Evolutionary conservation across 2,888 invertebrate genomes (phyloP).

Genomic region (Sphaerophoria rueppellii): DNA sequence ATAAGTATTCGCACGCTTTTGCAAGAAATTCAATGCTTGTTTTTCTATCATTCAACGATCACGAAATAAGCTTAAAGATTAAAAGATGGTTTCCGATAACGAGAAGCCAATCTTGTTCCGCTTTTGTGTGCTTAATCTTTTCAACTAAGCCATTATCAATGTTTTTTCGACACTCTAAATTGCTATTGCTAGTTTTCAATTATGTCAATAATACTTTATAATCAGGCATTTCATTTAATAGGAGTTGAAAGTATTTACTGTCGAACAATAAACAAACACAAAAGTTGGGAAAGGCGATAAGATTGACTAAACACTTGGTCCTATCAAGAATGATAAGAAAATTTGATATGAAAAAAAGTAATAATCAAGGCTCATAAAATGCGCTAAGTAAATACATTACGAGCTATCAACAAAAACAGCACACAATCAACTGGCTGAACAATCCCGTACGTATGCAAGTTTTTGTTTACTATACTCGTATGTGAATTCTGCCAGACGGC

Average conservation of each 20-base stretch:
- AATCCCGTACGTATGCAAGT: background rate
- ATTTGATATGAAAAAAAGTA: background rate
- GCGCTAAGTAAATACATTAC: background rate
- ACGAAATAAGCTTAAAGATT: too few relatives aligned
- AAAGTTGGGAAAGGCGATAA: background rate
- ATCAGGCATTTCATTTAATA: background rate
- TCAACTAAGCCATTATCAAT: too few relatives aligned
- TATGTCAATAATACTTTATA: background rate
- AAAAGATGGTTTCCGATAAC: too few relatives aligned
- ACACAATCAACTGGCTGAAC: background rate
- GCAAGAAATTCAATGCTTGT: too few relatives aligned
- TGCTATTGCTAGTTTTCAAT: too few relatives aligned
- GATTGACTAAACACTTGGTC: conserved; percentile 5
- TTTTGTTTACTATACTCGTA: conserved; percentile 20
- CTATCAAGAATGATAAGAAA: conserved; percentile 1
- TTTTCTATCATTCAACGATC: too few relatives aligned
- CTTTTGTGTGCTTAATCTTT: too few relatives aligned
- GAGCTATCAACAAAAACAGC: background rate
- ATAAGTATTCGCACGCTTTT: too few relatives aligned
- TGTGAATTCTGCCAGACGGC: conserved; percentile 1
- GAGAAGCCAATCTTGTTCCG: too few relatives aligned
- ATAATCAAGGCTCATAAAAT: conserved; percentile 11
- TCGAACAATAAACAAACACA: background rate
- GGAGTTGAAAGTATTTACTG: background rate
- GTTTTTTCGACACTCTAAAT: too few relatives aligned